Evolutionary conservation across 2,797 vertebrate species (phyloP).

Genomic region (Coluber constrictor): DNA sequence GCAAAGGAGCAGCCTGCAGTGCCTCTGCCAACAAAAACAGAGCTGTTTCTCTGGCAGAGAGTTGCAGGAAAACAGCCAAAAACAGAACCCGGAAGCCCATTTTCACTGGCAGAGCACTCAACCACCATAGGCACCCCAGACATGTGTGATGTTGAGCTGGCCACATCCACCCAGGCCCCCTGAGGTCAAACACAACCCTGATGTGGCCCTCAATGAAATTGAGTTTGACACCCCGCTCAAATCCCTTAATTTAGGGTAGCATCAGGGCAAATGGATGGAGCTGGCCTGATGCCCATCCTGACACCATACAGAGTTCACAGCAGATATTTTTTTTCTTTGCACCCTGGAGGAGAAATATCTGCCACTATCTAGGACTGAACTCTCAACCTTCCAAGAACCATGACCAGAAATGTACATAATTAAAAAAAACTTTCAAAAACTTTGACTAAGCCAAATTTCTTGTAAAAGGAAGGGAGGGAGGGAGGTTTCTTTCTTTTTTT

Average conservation of each 20-base stretch:
- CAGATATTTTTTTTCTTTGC: background rate
- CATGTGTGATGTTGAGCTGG: too few species aligned
- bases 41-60: too few species aligned
- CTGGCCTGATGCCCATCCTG: background rate
- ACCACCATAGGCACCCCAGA: too few species aligned
- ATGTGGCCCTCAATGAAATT: too few species aligned
- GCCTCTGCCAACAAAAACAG: too few species aligned
- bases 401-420: background rate
- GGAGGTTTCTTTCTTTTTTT: background rate
- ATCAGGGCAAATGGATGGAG: background rate
- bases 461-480: background rate
- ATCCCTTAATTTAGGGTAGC: background rate
- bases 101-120: too few species aligned
- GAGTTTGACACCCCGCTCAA: too few species aligned
- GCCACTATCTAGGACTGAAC: background rate
- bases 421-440: background rate
- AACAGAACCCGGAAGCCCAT: too few species aligned
- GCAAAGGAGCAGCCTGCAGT: too few species aligned
- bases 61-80: too few species aligned
- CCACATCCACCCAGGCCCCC: too few species aligned
- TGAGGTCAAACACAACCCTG: too few species aligned
- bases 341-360: background rate
- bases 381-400: background rate
- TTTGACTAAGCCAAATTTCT: background rate
- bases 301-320: background rate